Conservation (phyloP, 2,888 invertebrate species). For the Hemistola chrysoprasaria region DNA sequence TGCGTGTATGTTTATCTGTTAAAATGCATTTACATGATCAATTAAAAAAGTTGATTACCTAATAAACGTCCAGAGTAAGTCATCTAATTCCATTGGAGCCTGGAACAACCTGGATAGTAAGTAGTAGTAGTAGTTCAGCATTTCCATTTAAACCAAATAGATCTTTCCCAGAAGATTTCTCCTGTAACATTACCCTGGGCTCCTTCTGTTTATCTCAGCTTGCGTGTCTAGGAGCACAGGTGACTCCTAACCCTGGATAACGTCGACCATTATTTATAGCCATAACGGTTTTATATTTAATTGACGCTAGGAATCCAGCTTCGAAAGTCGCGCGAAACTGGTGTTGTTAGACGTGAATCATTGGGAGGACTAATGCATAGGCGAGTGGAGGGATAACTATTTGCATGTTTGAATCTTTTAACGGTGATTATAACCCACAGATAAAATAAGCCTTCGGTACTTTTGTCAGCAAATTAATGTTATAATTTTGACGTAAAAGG, state of each 20-base stretch:
- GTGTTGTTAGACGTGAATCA: constrained; percentile 29
- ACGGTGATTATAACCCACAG: too few species aligned
- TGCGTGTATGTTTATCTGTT: too few species aligned
- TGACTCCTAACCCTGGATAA: constrained; percentile 25
- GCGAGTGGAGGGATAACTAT: constrained; percentile 9
- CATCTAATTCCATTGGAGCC: too few species aligned
- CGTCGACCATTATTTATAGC: constrained; percentile 31
- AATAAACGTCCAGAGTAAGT: too few species aligned
- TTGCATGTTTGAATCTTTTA: background rate
- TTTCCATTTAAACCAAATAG: constrained; percentile 14
- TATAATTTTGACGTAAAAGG: too few species aligned
- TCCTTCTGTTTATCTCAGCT: constrained; percentile 21
- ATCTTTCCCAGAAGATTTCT: constrained; percentile 17
- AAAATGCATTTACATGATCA: too few species aligned
- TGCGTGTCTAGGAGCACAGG: constrained; percentile 24
- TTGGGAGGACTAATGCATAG: constrained; percentile 15
- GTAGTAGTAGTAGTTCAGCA: too few species aligned
- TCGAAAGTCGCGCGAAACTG: constrained; percentile 31
- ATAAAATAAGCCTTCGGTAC: too few species aligned
- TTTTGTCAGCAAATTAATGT: too few species aligned
- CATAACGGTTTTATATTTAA: constrained; percentile 34
- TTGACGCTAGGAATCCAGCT: constrained; percentile 34
- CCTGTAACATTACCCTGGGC: constrained; percentile 4
- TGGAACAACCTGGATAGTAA: too few species aligned
- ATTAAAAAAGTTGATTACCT: too few species aligned